A percentile compares a stretch with the other conserved stretches of the same genome.
These are phyloP conservation scores for Rotaria magnacalcarata DNA, from an alignment of 2,888 invertebrate genomes.

Conservation along the genomic window DNA sequence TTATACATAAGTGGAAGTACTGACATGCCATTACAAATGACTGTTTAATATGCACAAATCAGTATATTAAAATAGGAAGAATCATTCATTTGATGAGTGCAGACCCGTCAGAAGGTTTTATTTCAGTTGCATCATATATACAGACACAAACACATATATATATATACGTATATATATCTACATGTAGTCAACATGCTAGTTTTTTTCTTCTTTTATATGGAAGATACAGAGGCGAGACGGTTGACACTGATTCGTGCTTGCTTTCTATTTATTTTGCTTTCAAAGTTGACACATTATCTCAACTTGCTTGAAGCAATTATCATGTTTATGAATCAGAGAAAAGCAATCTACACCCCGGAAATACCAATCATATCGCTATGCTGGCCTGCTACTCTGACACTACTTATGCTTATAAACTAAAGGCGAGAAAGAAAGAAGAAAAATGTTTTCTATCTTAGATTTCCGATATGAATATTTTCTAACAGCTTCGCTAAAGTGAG, in stretches of 20 bases:
- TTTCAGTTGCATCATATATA: background rate
- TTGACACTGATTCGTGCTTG: background rate
- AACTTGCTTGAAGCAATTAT: background rate
- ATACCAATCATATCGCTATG: conserved; percentile 6
- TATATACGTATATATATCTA: no score
- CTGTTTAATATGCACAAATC: background rate
- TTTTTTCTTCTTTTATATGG: background rate
- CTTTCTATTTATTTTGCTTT: background rate
- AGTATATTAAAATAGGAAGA: background rate
- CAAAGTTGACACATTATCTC: conserved; percentile 2
- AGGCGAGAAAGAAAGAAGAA: background rate
- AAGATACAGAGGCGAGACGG: background rate
- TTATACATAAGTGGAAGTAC: background rate
- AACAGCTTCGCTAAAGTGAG: background rate
- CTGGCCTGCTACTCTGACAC: background rate
- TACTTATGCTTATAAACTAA: background rate
- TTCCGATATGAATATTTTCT: background rate
- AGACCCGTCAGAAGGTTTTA: background rate
- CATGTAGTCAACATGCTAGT: background rate
- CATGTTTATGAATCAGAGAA: conserved; percentile 16
- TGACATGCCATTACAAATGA: background rate
- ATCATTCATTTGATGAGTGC: background rate
- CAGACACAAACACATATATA: background rate
- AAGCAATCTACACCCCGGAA: conserved; percentile 13
- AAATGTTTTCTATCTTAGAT: background rate